A percentile compares a stretch with the other conserved stretches of the same genome.
Conservation (phyloP, 2,113 vertebrate species). For the Gila orcuttii region DNA sequence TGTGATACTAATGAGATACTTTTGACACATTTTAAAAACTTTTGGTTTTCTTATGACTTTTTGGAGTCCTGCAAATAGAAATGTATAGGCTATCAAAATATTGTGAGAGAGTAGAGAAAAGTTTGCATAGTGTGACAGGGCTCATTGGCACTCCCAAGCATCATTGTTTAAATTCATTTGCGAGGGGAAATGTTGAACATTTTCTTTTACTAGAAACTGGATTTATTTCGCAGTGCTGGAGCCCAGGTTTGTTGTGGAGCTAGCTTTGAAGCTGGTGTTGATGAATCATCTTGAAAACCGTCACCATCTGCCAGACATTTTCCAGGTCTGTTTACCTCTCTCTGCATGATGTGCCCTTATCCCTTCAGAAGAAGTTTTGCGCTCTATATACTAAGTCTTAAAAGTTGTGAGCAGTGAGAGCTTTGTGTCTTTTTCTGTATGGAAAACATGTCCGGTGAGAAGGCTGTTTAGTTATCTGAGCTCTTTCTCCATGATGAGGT, state of each 20-base stretch:
- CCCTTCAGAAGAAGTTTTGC: constrained; percentile 15
- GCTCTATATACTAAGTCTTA: neutral
- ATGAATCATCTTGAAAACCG: constrained; percentile 46
- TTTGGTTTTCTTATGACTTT: neutral
- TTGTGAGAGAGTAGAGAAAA: neutral
- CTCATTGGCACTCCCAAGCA: neutral
- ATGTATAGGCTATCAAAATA: neutral
- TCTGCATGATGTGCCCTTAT: neutral
- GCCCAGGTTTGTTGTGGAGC: constrained; percentile 36
- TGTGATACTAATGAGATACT: neutral
- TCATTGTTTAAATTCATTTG: neutral
- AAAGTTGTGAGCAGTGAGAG: constrained; percentile 3
- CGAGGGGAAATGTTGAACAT: neutral
- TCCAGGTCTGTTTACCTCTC: constrained; percentile 15
- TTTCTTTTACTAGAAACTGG: neutral
- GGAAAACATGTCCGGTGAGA: neutral
- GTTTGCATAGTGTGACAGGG: neutral
- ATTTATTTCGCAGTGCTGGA: neutral
- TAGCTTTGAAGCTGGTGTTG: constrained; percentile 32
- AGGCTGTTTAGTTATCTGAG: neutral
- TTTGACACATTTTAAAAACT: neutral
- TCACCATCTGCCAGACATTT: constrained; percentile 38
- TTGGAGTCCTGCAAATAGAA: neutral
- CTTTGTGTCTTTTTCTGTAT: constrained; percentile 11
- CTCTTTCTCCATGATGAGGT: constrained; percentile 6